These are phyloP conservation scores for Brachionus paranguensis DNA, from an alignment of 1,140 invertebrate species.

Conservation along the genomic window DNA sequence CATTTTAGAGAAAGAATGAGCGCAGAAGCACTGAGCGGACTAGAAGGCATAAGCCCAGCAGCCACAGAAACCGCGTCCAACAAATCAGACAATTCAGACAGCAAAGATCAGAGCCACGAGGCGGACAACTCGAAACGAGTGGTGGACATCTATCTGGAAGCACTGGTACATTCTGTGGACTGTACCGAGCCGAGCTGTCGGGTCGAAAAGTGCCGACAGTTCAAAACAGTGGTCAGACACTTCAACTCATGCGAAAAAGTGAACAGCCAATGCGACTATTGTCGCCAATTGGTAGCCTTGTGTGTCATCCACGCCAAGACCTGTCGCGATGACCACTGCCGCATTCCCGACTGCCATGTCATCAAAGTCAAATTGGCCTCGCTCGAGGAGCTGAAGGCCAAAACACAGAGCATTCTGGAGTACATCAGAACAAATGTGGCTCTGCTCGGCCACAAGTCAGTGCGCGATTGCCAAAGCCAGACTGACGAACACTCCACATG, in stretches of 20 bases:
- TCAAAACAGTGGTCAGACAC: constrained; percentile 25
- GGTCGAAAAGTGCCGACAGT: background rate
- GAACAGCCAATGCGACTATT: constrained; percentile 24
- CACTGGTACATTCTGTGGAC: background rate
- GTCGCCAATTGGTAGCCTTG: constrained; percentile 20
- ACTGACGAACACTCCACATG: background rate
- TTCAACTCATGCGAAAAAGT: constrained; percentile 13
- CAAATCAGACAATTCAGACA: background rate
- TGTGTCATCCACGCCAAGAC: constrained; percentile 22
- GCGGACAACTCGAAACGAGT: constrained; percentile 4
- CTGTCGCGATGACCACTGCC: background rate
- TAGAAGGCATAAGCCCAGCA: background rate
- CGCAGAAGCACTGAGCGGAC: background rate
- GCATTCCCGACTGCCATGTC: background rate
- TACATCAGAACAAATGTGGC: background rate
- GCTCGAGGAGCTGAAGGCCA: background rate
- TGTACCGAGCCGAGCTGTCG: constrained; percentile 30
- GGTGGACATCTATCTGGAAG: background rate
- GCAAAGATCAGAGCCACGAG: background rate
- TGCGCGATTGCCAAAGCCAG: background rate
- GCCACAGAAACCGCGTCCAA: background rate
- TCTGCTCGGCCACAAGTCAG: background rate
- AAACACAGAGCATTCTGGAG: background rate
- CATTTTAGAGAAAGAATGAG: background rate
- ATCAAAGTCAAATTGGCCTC: constrained; percentile 1